Conservation (phyloP, 2,888 invertebrate species). For the Hipparchia semele region DNA sequence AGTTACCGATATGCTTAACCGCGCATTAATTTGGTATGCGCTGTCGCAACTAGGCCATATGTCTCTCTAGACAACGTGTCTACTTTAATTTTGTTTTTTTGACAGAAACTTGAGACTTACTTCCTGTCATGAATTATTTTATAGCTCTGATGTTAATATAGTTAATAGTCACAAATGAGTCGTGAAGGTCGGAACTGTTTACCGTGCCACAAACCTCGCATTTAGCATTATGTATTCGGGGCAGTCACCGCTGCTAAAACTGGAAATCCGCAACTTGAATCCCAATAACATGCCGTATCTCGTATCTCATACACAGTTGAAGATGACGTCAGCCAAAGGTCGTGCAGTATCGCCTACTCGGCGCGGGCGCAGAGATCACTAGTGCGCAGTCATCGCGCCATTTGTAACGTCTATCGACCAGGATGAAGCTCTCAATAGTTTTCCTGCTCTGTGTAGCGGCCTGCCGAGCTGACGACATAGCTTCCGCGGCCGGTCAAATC, state of each 20-base stretch:
- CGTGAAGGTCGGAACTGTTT: constrained; percentile 61
- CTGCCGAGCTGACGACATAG: constrained; percentile 67
- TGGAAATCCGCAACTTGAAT: constrained; percentile 64
- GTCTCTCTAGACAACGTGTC: not conserved
- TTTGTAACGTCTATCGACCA: constrained; percentile 61
- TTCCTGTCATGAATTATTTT: not conserved
- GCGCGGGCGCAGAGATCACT: constrained; percentile 67
- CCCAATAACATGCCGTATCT: constrained; percentile 63
- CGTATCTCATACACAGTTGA: constrained; percentile 56
- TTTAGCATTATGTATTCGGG: constrained; percentile 47
- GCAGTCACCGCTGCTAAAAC: constrained; percentile 64
- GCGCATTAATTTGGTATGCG: no score
- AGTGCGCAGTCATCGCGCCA: constrained; percentile 71
- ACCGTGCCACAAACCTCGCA: constrained; percentile 41
- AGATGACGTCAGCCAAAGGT: constrained; percentile 78
- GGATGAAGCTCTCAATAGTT: constrained; percentile 65
- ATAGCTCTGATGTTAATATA: not conserved
- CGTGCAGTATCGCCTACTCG: constrained; percentile 62
- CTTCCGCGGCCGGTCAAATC: constrained; percentile 74
- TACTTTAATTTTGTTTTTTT: not conserved
- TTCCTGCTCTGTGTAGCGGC: constrained; percentile 59
- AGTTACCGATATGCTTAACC: no score
- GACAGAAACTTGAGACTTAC: not conserved
- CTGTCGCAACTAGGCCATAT: no score
- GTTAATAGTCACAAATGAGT: constrained; percentile 14